A percentile compares a stretch with the other conserved stretches of the same genome.
These are phyloP conservation scores for Crossaster papposus DNA, from an alignment of 53 echinoderm and acorn worm species.

Conservation along the genomic window DNA sequence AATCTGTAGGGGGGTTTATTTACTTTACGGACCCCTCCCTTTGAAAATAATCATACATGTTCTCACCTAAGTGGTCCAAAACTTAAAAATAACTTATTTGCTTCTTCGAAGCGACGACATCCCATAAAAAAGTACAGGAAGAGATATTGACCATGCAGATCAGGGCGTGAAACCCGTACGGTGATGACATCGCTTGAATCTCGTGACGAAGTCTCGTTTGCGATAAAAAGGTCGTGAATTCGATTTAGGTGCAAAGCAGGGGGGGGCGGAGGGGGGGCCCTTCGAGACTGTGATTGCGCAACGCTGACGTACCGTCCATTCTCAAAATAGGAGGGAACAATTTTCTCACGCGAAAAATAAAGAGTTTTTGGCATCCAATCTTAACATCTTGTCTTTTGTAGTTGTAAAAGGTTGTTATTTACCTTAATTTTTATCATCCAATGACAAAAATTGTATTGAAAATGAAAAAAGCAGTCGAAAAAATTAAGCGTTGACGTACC, in stretches of 20 bases:
- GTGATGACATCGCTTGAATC: slow-evolving; percentile 63
- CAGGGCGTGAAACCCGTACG: slow-evolving; percentile 64
- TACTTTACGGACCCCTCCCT: not conserved
- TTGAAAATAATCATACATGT: slow-evolving; percentile 37
- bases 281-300: too few species aligned
- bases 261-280: too few species aligned
- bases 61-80: slow-evolving; percentile 58
- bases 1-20: not conserved
- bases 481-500: too few species aligned
- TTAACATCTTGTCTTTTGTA: too few species aligned
- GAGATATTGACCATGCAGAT: slow-evolving; percentile 59
- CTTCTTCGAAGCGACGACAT: slow-evolving; percentile 53
- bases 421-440: too few species aligned
- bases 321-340: too few species aligned
- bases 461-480: too few species aligned
- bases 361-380: too few species aligned
- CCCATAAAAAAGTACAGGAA: slow-evolving; percentile 54
- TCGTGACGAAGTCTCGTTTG: slow-evolving; percentile 52
- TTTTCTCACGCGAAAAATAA: too few species aligned
- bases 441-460: too few species aligned
- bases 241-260: not conserved
- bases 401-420: too few species aligned
- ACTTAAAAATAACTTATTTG: slow-evolving; percentile 57
- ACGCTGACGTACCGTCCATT: too few species aligned
- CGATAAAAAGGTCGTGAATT: slow-evolving; percentile 45